These are phyloP conservation scores for Chaenogobius annularis DNA, from an alignment of 2,113 vertebrate species.

Conservation along the genomic window DNA sequence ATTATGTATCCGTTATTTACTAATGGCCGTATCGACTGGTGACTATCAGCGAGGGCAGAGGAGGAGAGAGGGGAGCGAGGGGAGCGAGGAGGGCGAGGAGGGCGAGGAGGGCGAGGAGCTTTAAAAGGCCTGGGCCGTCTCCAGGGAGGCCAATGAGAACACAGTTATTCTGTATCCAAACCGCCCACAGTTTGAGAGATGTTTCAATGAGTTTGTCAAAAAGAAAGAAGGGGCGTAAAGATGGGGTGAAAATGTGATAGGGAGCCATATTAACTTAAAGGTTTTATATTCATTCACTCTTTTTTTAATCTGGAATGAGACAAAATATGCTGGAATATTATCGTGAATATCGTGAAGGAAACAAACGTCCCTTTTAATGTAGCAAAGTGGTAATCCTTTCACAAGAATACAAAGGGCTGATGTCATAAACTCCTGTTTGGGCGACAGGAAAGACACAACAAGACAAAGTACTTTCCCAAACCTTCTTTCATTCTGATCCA, in stretches of 20 bases:
- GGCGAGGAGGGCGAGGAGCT: conserved; percentile 13
- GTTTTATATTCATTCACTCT: too few species aligned
- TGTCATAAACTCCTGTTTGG: neutral
- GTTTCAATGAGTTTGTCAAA: neutral
- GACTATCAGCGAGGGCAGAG: conserved; percentile 25
- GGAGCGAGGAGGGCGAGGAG: conserved; percentile 16
- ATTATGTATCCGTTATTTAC: conserved; percentile 71
- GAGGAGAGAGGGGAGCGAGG: too few species aligned
- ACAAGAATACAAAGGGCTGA: neutral
- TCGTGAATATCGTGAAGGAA: too few species aligned
- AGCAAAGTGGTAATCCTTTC: neutral
- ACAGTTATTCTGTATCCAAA: neutral
- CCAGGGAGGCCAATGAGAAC: conserved; percentile 45
- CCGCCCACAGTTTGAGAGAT: neutral
- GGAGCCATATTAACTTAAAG: too few species aligned
- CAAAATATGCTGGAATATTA: too few species aligned
- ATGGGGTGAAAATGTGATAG: too few species aligned
- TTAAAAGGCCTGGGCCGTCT: conserved; percentile 54
- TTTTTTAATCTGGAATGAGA: too few species aligned
- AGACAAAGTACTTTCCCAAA: neutral
- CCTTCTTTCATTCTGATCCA: conserved; percentile 14
- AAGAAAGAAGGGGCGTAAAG: neutral
- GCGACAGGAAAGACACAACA: neutral
- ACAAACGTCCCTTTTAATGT: neutral
- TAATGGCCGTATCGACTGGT: conserved; percentile 61